phyloP scores from a whole-genome alignment of 2,113 vertebrate species.

The Mesoclemmys tuberculata region DNA sequence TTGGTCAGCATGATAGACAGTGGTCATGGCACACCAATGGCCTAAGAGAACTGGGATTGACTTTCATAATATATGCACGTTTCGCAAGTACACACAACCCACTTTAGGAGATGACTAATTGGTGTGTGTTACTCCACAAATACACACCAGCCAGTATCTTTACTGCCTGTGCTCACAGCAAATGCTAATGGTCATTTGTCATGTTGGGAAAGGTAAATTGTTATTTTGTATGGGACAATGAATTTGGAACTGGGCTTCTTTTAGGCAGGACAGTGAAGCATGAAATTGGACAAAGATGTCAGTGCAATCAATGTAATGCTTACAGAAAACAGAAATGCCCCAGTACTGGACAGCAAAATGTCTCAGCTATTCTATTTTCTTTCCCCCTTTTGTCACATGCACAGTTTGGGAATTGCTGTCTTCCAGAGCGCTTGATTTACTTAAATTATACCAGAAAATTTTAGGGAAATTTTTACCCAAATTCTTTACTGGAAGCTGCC shows the following conservation, averaged over 20 bases:
- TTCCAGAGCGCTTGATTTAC: neutral
- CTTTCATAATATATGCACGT: neutral
- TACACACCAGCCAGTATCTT: neutral
- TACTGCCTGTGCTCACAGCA: neutral
- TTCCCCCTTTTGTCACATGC: neutral
- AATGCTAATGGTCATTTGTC: conserved; percentile 25
- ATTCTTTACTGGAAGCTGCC: neutral
- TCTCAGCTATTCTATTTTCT: neutral
- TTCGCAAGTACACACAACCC: neutral
- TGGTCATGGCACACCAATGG: neutral
- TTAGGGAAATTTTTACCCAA: neutral
- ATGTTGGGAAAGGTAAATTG: conserved; percentile 34
- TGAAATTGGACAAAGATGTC: conserved; percentile 44
- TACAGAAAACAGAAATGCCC: neutral
- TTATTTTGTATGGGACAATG: conserved; percentile 39
- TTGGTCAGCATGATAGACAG: neutral
- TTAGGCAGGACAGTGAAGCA: conserved; percentile 47
- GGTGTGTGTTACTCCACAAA: neutral
- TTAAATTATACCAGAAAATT: neutral
- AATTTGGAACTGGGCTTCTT: conserved; percentile 20
- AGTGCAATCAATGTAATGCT: conserved; percentile 1
- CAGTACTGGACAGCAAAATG: neutral
- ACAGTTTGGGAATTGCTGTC: neutral
- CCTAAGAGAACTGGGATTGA: neutral
- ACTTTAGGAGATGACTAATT: accelerated